These are phyloP conservation scores for Diacarnus erythraeanus DNA, from an alignment of 37 sponge, comb jelly and placozoan species.

Conservation along the genomic window DNA sequence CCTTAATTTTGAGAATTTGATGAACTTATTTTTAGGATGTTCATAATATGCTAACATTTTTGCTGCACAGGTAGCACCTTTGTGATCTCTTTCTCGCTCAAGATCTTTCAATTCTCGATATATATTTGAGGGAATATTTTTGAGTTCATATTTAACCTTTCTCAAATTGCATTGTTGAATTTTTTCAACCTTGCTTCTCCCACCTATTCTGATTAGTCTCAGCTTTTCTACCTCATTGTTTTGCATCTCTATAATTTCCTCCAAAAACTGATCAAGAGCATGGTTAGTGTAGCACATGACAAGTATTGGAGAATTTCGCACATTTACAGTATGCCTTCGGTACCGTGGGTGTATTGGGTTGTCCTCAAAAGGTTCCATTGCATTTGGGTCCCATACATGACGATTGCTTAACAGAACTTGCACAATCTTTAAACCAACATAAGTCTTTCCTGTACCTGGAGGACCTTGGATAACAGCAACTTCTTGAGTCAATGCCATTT, in stretches of 20 bases:
- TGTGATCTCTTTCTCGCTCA: background rate
- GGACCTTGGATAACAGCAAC: slow-evolving; percentile 95
- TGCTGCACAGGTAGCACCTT: background rate
- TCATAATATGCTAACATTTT: background rate
- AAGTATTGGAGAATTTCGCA: slow-evolving; percentile 58
- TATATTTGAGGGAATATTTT: background rate
- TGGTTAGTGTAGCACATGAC: slow-evolving; percentile 94
- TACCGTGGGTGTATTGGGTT: background rate
- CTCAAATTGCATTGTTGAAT: slow-evolving; percentile 37
- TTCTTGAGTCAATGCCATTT: slow-evolving; percentile 74
- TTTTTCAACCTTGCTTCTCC: slow-evolving; percentile 70
- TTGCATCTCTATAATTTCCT: slow-evolving; percentile 40
- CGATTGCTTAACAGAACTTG: slow-evolving; percentile 64
- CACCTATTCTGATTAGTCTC: slow-evolving; percentile 81
- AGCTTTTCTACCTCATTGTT: background rate
- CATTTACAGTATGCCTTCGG: background rate
- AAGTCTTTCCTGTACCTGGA: slow-evolving; percentile 98
- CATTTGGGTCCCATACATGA: slow-evolving; percentile 43
- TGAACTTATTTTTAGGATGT: background rate
- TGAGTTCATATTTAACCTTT: slow-evolving; percentile 9
- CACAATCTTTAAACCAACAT: slow-evolving; percentile 84
- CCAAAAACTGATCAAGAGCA: slow-evolving; percentile 95
- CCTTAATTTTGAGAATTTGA: background rate
- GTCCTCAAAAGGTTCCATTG: background rate
- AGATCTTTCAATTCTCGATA: background rate